Evolutionary conservation across 2,113 vertebrate genomes (phyloP).

Genomic region (Psittacula cyanocephala): DNA sequence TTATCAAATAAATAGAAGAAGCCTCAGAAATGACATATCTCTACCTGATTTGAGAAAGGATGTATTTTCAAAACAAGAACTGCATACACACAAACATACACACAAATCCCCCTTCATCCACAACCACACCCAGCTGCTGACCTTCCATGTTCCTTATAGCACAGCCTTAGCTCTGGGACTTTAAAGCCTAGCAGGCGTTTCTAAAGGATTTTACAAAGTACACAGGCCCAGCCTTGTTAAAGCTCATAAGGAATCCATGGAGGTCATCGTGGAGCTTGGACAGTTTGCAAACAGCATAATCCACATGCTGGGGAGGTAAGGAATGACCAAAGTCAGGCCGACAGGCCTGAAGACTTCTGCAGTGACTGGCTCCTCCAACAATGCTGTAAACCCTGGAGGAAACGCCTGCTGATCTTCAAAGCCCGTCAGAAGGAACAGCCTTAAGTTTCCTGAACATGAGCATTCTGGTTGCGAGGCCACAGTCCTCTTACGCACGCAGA

Average conservation of each 20-base stretch:
- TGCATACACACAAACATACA: not conserved
- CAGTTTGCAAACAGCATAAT: slow-evolving; percentile 55
- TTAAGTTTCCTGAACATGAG: slow-evolving; percentile 52
- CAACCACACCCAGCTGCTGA: slow-evolving; percentile 25
- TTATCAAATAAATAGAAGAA: not conserved
- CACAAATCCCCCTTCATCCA: not conserved
- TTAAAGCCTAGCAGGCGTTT: slow-evolving; percentile 52
- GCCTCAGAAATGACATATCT: not conserved
- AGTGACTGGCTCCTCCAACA: slow-evolving; percentile 27
- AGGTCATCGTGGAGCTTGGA: slow-evolving; percentile 55
- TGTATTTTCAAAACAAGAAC: not conserved
- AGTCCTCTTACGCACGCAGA: slow-evolving; percentile 6
- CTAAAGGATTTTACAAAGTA: slow-evolving; percentile 59
- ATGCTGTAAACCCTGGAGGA: slow-evolving; percentile 37
- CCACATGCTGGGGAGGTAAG: slow-evolving; percentile 41
- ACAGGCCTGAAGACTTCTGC: slow-evolving; percentile 35
- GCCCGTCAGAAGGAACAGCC: slow-evolving; percentile 24
- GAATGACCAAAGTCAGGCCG: not conserved
- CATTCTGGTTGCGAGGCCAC: not conserved
- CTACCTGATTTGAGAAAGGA: not conserved
- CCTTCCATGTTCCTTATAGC: not conserved
- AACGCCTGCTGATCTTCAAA: slow-evolving; percentile 69
- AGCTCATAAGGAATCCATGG: slow-evolving; percentile 44
- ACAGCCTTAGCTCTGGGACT: slow-evolving; percentile 30
- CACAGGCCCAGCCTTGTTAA: slow-evolving; percentile 44